Evolutionary conservation across 2,888 invertebrate species (phyloP).

Genomic region (Notodonta dromedarius): DNA sequence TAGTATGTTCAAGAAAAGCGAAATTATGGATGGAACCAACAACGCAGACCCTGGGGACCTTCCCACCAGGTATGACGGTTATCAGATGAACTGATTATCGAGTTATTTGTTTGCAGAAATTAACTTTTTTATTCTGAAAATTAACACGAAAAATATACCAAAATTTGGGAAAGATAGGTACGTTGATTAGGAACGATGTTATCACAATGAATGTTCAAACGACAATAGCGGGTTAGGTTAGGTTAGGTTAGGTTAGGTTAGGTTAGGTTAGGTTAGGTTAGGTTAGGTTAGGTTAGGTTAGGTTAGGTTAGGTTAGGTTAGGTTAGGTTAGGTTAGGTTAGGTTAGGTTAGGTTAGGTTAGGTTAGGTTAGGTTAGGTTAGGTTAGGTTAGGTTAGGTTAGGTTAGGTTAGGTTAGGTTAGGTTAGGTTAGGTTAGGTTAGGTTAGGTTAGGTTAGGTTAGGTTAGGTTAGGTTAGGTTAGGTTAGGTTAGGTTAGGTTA

Average conservation of each 20-base stretch:
- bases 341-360: constrained; percentile 26
- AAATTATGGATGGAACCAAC: no score
- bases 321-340: constrained; percentile 25
- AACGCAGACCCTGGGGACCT: no score
- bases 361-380: constrained; percentile 34
- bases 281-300: constrained; percentile 24
- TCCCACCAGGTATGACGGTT: no score
- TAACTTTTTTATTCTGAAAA: no score
- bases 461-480: constrained; percentile 24
- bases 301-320: constrained; percentile 25
- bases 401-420: constrained; percentile 31
- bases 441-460: constrained; percentile 29
- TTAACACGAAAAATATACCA: no score
- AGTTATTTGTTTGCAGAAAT: no score
- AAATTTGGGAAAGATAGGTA: no score
- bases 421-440: constrained; percentile 33
- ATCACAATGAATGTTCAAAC: no score
- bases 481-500: constrained; percentile 19
- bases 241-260: constrained; percentile 15
- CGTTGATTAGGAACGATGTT: no score
- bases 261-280: constrained; percentile 22
- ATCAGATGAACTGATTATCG: no score
- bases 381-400: constrained; percentile 31
- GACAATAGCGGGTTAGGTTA: constrained; percentile 16
- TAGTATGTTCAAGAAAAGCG: no score